These are phyloP conservation scores for Drosophila varians DNA, from an alignment of 1,140 invertebrate genomes.

Conservation along the genomic window DNA sequence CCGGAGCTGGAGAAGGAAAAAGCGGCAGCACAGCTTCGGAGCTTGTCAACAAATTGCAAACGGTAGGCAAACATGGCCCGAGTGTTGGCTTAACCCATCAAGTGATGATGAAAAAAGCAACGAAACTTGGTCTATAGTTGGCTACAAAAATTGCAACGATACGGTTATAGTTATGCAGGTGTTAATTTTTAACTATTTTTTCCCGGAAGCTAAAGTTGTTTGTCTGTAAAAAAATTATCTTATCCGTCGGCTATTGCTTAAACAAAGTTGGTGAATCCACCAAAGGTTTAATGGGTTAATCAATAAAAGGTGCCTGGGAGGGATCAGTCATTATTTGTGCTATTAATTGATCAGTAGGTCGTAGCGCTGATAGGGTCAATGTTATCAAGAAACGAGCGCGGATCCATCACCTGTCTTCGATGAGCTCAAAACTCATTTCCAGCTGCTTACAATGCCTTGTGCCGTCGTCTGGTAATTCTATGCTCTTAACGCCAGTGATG, in stretches of 20 bases:
- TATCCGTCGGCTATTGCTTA: not conserved
- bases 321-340: slow-evolving; percentile 47
- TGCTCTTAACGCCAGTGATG: slow-evolving; percentile 67
- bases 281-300: slow-evolving; percentile 23
- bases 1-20: slow-evolving; percentile 27
- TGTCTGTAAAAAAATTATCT: not conserved
- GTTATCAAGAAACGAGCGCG: slow-evolving; percentile 36
- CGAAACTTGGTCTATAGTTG: not conserved
- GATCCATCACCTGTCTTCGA: slow-evolving; percentile 38
- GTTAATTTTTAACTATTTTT: not conserved
- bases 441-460: slow-evolving; percentile 45
- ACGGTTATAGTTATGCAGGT: not conserved
- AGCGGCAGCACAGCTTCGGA: slow-evolving; percentile 15
- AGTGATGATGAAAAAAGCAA: not conserved
- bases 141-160: not conserved
- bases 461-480: slow-evolving; percentile 45
- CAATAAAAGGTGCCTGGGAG: slow-evolving; percentile 1
- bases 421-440: slow-evolving; percentile 21
- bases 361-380: slow-evolving; percentile 57
- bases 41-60: slow-evolving; percentile 44
- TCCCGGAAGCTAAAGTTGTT: not conserved
- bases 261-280: not conserved
- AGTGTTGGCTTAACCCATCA: slow-evolving; percentile 28
- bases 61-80: slow-evolving; percentile 35
- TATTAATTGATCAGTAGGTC: slow-evolving; percentile 74